Evolutionary conservation across 2,797 vertebrate genomes (phyloP).

Genomic region (Schizopygopsis malacanthus): DNA sequence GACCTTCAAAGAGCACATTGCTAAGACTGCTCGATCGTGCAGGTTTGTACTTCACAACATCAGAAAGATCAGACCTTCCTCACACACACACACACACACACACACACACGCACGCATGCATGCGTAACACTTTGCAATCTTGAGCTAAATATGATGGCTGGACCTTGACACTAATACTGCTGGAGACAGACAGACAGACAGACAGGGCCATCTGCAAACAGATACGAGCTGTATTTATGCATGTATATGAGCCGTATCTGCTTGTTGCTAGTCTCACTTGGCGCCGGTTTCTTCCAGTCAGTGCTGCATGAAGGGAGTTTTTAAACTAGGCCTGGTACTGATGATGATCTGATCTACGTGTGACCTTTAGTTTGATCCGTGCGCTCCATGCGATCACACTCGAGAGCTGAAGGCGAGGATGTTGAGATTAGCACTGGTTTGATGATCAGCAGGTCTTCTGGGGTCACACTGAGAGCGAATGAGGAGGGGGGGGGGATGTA

Average conservation of each 20-base stretch:
- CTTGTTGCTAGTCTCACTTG: background rate
- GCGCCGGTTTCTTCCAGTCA: background rate
- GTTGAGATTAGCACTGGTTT: conserved; percentile 20
- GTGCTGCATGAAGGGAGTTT: background rate
- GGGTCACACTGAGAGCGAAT: conserved; percentile 7
- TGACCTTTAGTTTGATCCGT: conserved; percentile 9
- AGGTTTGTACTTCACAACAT: too few relatives aligned
- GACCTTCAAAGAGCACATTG: too few relatives aligned
- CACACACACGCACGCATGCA: too few relatives aligned
- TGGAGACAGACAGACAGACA: conserved; percentile 25
- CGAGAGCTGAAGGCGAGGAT: conserved; percentile 18
- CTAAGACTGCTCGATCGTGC: too few relatives aligned
- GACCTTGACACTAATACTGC: conserved; percentile 8
- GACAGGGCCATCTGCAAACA: conserved; percentile 26
- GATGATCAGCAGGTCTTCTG: conserved; percentile 28
- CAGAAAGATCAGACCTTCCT: too few relatives aligned
- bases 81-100: too few relatives aligned
- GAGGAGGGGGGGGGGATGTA: background rate
- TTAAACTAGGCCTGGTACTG: background rate
- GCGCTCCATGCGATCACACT: background rate
- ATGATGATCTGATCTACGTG: background rate
- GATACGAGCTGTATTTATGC: background rate
- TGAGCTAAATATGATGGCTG: background rate
- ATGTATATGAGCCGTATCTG: too few relatives aligned
- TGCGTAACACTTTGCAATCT: background rate